Evolutionary conservation across 1,140 invertebrate genomes (phyloP).

Genomic region (Drosophila repletoides): DNA sequence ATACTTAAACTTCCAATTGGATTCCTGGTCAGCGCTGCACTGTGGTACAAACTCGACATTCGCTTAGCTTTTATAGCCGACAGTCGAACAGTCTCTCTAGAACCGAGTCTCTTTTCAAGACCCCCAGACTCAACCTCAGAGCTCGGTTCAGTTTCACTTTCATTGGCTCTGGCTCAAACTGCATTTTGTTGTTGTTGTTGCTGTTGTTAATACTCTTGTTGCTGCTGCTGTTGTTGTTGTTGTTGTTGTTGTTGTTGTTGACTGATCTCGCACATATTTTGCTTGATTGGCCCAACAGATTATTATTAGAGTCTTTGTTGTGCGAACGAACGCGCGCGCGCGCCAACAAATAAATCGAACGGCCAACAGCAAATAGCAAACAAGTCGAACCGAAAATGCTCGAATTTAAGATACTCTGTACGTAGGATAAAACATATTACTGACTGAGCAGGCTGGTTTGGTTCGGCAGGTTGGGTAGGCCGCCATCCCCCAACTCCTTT

Average conservation of each 20-base stretch:
- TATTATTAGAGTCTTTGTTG: constrained; percentile 76
- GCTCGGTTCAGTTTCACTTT: constrained; percentile 70
- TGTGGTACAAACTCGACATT: constrained; percentile 54
- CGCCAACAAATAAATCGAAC: constrained; percentile 79
- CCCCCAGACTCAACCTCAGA: constrained; percentile 35
- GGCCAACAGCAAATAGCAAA: constrained; percentile 39
- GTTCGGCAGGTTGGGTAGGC: no score
- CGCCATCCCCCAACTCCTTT: no score
- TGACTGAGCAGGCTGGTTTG: no score
- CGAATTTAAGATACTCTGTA: no score
- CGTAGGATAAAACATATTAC: no score
- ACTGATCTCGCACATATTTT: constrained; percentile 82
- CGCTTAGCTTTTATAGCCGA: constrained; percentile 71
- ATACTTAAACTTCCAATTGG: constrained; percentile 81
- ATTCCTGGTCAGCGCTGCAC: constrained; percentile 73
- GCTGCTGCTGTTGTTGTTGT: constrained; percentile 24
- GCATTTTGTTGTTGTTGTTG: constrained; percentile 35
- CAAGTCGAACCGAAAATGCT: no score
- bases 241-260: constrained; percentile 63
- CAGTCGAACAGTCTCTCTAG: constrained; percentile 41
- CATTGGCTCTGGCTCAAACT: constrained; percentile 54
- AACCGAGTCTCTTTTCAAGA: constrained; percentile 38
- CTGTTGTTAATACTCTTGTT: constrained; percentile 13
- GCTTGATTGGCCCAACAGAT: constrained; percentile 82
- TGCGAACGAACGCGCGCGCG: constrained; percentile 48